These are phyloP conservation scores for Danio rerio DNA, from an alignment of 2,113 vertebrate genomes.

Conservation along the genomic window DNA sequence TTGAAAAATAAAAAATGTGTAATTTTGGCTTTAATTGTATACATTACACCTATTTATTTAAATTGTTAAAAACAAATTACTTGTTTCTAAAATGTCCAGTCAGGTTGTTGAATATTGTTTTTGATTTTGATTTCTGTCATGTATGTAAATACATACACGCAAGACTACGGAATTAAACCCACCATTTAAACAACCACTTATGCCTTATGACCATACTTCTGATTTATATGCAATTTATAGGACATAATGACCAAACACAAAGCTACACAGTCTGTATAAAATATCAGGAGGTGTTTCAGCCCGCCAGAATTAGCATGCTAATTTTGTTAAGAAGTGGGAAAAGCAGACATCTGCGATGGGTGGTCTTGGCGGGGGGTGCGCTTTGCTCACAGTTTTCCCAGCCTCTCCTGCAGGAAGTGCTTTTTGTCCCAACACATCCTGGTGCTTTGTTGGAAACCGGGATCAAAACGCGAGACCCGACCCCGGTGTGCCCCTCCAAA, in stretches of 20 bases:
- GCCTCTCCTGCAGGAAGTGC: slow-evolving; percentile 60
- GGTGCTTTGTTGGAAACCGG: slow-evolving; percentile 58
- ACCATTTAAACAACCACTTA: background rate
- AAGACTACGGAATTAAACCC: background rate
- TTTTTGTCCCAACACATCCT: slow-evolving; percentile 63
- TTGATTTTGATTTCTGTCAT: too few relatives aligned
- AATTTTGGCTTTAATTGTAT: too few relatives aligned
- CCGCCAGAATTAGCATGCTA: slow-evolving; percentile 17
- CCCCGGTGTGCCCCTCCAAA: slow-evolving; percentile 36
- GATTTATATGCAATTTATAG: background rate
- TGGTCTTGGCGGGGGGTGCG: slow-evolving; percentile 19
- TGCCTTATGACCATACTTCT: background rate
- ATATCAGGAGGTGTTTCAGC: too few relatives aligned
- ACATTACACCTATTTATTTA: too few relatives aligned
- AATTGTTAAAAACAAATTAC: too few relatives aligned
- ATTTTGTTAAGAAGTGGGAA: slow-evolving; percentile 37
- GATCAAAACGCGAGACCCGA: slow-evolving; percentile 56
- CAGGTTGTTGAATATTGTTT: too few relatives aligned
- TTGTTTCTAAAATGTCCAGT: too few relatives aligned
- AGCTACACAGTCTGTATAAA: background rate
- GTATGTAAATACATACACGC: background rate
- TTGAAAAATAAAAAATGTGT: too few relatives aligned
- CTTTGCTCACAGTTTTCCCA: slow-evolving; percentile 54
- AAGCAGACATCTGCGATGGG: slow-evolving; percentile 31
- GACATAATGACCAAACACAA: background rate